Evolutionary conservation across 2,888 invertebrate species (phyloP).

Genomic region (Chrysolina americana): DNA sequence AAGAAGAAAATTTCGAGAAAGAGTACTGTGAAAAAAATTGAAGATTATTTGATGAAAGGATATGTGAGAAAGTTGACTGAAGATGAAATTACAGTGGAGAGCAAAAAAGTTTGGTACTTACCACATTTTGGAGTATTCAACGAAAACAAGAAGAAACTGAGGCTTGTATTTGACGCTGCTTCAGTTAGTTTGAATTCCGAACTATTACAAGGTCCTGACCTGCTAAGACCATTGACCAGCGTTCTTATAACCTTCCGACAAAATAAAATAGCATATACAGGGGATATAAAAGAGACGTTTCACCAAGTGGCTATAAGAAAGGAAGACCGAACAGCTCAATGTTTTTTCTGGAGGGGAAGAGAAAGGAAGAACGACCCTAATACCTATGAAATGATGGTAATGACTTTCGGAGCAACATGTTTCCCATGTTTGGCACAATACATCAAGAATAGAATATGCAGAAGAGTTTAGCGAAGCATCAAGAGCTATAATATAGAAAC

Average conservation of each 20-base stretch:
- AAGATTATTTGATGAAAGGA: constrained; percentile 22
- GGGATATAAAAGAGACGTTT: constrained; percentile 5
- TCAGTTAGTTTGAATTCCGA: constrained; percentile 28
- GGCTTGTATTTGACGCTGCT: constrained; percentile 31
- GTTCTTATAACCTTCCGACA: constrained; percentile 36
- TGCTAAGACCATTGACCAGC: constrained; percentile 43
- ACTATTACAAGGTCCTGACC: constrained; percentile 48
- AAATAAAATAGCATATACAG: constrained; percentile 36
- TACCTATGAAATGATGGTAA: constrained; percentile 49
- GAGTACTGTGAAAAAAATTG: constrained; percentile 18
- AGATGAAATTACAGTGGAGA: constrained; percentile 5
- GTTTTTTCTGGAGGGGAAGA: constrained; percentile 38
- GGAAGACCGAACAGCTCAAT: constrained; percentile 51
- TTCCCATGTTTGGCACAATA: constrained; percentile 50
- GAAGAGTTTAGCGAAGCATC: constrained; percentile 25
- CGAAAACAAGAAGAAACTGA: constrained; percentile 22
- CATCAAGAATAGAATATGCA: constrained; percentile 43
- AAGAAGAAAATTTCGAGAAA: constrained; percentile 17
- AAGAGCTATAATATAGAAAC: constrained; percentile 31
- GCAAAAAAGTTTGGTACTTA: constrained; percentile 25
- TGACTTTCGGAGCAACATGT: constrained; percentile 55
- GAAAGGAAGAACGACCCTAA: constrained; percentile 28
- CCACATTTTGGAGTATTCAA: constrained; percentile 27
- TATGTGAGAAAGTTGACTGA: constrained; percentile 25
- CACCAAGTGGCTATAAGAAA: constrained; percentile 46